Percentiles rank a stretch among this genome's conserved stretches.
These are phyloP conservation scores for Acanthoscelides obtectus DNA, from an alignment of 2,888 invertebrate species.

Conservation along the genomic window DNA sequence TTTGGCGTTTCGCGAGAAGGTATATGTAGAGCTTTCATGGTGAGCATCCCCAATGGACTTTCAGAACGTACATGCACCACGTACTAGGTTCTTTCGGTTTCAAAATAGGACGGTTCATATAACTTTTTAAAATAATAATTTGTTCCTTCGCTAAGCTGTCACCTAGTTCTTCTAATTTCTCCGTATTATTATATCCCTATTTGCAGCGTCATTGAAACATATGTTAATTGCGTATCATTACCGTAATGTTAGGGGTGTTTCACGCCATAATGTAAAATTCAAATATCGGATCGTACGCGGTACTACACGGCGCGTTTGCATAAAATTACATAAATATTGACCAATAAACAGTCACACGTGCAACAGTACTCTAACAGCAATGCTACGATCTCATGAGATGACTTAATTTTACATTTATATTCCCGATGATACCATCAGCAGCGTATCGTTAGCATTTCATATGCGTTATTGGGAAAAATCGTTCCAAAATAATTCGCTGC, in stretches of 20 bases:
- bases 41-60: too few relatives aligned
- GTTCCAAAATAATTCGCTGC: too few relatives aligned
- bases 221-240: background rate
- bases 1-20: too few relatives aligned
- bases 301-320: slow-evolving; percentile 1
- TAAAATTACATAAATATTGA: slow-evolving; percentile 1
- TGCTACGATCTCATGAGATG: background rate
- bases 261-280: background rate
- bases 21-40: too few relatives aligned
- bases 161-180: background rate
- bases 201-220: background rate
- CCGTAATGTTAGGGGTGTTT: background rate
- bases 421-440: background rate
- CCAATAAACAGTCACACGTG: background rate
- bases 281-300: background rate
- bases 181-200: background rate
- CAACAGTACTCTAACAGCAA: background rate
- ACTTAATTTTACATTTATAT: slow-evolving; percentile 2
- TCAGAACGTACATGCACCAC: too few relatives aligned
- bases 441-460: background rate
- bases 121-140: too few relatives aligned
- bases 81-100: too few relatives aligned
- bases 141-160: too few relatives aligned
- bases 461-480: background rate
- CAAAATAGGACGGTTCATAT: too few relatives aligned